Evolutionary conservation across 2,113 vertebrate genomes (phyloP).

Genomic region (Buteo buteo): DNA sequence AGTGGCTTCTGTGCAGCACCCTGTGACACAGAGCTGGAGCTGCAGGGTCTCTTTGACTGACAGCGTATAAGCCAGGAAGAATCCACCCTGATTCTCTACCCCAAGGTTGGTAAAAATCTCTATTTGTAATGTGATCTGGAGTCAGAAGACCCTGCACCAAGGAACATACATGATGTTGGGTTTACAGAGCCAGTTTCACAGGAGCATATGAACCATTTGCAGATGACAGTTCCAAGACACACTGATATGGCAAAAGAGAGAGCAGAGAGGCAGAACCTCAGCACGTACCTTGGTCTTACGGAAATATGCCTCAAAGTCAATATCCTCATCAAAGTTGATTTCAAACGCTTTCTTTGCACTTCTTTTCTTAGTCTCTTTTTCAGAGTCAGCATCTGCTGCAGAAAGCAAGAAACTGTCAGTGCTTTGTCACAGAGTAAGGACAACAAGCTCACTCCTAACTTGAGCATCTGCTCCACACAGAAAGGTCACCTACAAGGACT

Average conservation of each 20-base stretch:
- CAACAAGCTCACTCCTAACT: not conserved
- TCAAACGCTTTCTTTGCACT: conserved; percentile 79
- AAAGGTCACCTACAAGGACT: not conserved
- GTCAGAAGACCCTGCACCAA: not conserved
- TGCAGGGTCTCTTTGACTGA: not conserved
- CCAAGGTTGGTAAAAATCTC: not conserved
- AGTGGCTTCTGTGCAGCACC: not conserved
- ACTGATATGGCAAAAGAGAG: fast-evolving
- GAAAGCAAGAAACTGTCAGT: not conserved
- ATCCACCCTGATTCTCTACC: not conserved
- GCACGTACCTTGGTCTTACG: conserved; percentile 79
- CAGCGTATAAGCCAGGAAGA: not conserved
- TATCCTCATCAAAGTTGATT: conserved; percentile 82
- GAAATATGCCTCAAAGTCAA: conserved; percentile 83
- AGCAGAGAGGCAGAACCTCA: not conserved
- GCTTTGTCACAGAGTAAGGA: not conserved
- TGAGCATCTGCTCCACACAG: not conserved
- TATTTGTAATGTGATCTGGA: not conserved
- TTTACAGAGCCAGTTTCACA: not conserved
- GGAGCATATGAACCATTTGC: not conserved
- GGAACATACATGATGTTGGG: not conserved
- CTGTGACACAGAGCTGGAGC: not conserved
- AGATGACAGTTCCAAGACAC: not conserved
- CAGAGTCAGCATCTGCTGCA: not conserved
- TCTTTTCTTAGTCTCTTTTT: conserved; percentile 62